phyloP scores from a whole-genome alignment of 2,888 invertebrate species.

The Pristionchus fissidentatus region DNA sequence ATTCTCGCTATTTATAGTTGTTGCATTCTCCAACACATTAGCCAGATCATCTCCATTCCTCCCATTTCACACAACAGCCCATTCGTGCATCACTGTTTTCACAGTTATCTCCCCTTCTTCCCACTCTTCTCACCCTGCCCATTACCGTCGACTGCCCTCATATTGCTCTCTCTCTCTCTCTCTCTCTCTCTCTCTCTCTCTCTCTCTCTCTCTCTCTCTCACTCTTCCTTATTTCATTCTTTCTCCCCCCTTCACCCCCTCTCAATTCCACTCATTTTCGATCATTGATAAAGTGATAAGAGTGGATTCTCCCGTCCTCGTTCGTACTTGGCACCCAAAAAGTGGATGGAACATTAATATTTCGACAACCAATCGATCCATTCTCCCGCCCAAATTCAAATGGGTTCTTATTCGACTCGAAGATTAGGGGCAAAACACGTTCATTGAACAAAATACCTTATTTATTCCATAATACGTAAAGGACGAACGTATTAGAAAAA shows the following conservation, averaged over 20 bases:
- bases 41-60: background rate
- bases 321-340: constrained; percentile 41
- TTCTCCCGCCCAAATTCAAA: background rate
- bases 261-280: background rate
- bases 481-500: too few relatives aligned
- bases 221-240: too few relatives aligned
- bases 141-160: background rate
- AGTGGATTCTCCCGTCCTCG: too few relatives aligned
- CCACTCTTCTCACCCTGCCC: background rate
- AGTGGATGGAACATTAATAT: constrained; percentile 19
- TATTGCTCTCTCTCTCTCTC: background rate
- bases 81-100: too few relatives aligned
- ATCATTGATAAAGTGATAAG: too few relatives aligned
- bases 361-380: background rate
- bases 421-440: too few relatives aligned
- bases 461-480: too few relatives aligned
- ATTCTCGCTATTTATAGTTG: too few relatives aligned
- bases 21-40: background rate
- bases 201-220: background rate
- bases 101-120: too few relatives aligned
- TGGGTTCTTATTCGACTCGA: background rate
- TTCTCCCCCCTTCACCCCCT: background rate
- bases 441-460: too few relatives aligned
- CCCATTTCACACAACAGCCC: background rate
- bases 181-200: background rate